A percentile compares a stretch with the other conserved stretches of the same genome.
phyloP scores from a whole-genome alignment of 1,140 invertebrate species.

The Chionoecetes opilio region DNA sequence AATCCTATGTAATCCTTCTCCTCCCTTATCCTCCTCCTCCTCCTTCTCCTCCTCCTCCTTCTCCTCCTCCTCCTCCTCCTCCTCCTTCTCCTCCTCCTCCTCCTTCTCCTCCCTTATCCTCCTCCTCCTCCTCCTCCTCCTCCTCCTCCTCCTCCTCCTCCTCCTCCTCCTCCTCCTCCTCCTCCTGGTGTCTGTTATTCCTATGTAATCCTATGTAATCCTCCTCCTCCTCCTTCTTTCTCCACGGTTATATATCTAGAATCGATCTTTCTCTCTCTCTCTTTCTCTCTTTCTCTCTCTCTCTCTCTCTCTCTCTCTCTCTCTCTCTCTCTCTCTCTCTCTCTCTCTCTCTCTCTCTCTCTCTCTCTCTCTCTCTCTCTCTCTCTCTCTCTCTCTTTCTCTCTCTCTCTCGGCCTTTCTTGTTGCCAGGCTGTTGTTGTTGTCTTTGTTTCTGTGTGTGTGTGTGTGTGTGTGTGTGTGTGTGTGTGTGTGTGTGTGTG shows the following conservation, averaged over 20 bases:
- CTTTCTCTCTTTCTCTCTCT: not conserved
- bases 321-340: slow-evolving; percentile 6
- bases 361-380: slow-evolving; percentile 9
- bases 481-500: not conserved
- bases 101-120: no score
- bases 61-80: no score
- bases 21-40: no score
- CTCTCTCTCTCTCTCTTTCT: slow-evolving; percentile 15
- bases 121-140: no score
- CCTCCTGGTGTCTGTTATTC: no score
- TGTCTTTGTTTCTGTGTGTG: not conserved
- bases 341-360: slow-evolving; percentile 8
- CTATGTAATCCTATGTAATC: no score
- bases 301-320: slow-evolving; percentile 11
- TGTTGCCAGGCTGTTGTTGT: not conserved
- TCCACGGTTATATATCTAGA: not conserved
- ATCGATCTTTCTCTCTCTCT: slow-evolving; percentile 10
- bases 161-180: no score
- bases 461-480: slow-evolving; percentile 25
- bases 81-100: no score
- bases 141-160: no score
- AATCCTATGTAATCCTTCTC: no score
- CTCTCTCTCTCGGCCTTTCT: not conserved
- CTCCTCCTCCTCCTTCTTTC: no score
- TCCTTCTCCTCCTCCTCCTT: no score